A percentile compares a stretch with the other conserved stretches of the same genome.
Conservation (phyloP, 2,888 invertebrate genomes). For the Philereme vetulata region DNA sequence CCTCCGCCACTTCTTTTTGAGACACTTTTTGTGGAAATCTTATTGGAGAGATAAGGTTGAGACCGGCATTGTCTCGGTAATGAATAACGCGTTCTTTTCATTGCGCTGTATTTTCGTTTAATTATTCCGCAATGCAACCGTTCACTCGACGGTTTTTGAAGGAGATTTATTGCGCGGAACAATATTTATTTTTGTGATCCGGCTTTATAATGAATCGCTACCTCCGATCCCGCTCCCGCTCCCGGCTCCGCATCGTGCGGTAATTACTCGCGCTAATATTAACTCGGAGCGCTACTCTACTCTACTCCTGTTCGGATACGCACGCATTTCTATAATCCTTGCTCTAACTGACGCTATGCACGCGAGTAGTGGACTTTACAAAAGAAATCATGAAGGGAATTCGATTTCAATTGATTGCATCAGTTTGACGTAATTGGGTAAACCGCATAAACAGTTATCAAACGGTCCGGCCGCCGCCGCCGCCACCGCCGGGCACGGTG, state of each 20-base stretch:
- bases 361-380: too few relatives aligned
- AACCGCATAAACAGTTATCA: too few relatives aligned
- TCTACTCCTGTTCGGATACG: too few relatives aligned
- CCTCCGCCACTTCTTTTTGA: conserved; percentile 42
- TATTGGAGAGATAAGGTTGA: conserved; percentile 49
- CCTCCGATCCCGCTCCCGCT: background rate
- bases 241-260: background rate
- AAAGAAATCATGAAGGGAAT: too few relatives aligned
- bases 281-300: too few relatives aligned
- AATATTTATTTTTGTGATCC: conserved; percentile 11
- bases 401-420: too few relatives aligned
- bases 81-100: conserved; percentile 40
- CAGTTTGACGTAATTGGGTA: too few relatives aligned
- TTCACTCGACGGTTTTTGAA: conserved; percentile 26
- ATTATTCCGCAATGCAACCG: conserved; percentile 33
- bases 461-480: too few relatives aligned
- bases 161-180: conserved; percentile 23
- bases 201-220: conserved; percentile 4
- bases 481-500: too few relatives aligned
- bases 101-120: conserved; percentile 41
- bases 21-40: conserved; percentile 44
- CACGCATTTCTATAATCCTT: too few relatives aligned
- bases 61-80: conserved; percentile 46
- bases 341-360: too few relatives aligned
- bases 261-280: background rate